These are phyloP conservation scores for Tortricodes alternella DNA, from an alignment of 2,888 invertebrate genomes.

Conservation along the genomic window DNA sequence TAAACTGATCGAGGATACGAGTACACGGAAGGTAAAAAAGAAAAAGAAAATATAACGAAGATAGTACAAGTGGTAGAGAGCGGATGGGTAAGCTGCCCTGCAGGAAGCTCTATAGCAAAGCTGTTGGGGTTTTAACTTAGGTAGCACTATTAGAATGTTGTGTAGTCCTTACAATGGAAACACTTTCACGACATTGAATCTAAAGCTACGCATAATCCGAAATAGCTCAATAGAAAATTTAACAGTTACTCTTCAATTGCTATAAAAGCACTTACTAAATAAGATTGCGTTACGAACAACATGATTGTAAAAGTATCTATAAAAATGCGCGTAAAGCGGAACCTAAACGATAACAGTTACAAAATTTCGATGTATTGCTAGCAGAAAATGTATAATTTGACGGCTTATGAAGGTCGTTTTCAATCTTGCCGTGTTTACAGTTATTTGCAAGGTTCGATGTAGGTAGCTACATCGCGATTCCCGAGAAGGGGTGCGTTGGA, in stretches of 20 bases:
- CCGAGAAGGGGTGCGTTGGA: too few relatives aligned
- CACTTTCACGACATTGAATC: neutral
- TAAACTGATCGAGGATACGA: neutral
- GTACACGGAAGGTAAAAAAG: neutral
- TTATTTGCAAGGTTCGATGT: neutral
- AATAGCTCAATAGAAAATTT: slow-evolving; percentile 12
- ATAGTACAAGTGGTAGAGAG: neutral
- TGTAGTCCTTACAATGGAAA: neutral
- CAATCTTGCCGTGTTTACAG: neutral
- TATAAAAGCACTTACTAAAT: slow-evolving; percentile 17
- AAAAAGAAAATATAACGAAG: neutral
- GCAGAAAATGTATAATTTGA: slow-evolving; percentile 6
- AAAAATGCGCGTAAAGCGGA: slow-evolving; percentile 8
- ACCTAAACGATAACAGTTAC: slow-evolving; percentile 13
- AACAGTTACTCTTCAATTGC: slow-evolving; percentile 13
- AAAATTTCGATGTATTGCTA: slow-evolving; percentile 5
- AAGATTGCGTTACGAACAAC: slow-evolving; percentile 13
- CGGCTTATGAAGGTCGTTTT: slow-evolving; percentile 7
- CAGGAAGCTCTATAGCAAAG: too few relatives aligned
- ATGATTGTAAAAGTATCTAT: slow-evolving; percentile 17
- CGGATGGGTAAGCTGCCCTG: too few relatives aligned
- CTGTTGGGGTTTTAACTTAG: too few relatives aligned
- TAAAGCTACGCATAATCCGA: neutral
- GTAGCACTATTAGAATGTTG: too few relatives aligned
- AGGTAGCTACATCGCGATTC: too few relatives aligned